Evolutionary conservation across 2,797 vertebrate genomes (phyloP).

Genomic region (Columba guinea): DNA sequence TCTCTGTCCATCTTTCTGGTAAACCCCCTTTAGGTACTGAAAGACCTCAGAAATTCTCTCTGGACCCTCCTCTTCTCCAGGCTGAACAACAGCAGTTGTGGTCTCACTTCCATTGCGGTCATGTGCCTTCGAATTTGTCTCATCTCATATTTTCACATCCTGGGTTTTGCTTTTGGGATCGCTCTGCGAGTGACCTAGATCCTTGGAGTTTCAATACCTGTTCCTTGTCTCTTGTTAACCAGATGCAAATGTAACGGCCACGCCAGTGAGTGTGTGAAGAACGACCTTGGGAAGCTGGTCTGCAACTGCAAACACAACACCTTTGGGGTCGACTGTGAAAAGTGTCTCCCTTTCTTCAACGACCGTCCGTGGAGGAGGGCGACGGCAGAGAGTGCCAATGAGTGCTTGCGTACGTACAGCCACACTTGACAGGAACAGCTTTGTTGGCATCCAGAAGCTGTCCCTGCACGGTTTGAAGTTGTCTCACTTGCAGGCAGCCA

Average conservation of each 20-base stretch:
- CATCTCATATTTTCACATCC: neutral
- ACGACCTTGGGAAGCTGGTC: conserved; percentile 78
- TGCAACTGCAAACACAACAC: conserved; percentile 97
- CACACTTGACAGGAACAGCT: neutral
- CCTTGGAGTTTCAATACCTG: neutral
- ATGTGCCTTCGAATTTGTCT: neutral
- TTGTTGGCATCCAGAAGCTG: neutral
- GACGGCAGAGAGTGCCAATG: conserved; percentile 86
- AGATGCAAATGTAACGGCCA: conserved; percentile 98
- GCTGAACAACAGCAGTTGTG: neutral
- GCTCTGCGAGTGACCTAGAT: neutral
- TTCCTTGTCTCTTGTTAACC: neutral
- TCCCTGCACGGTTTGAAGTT: neutral
- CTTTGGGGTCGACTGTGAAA: conserved; percentile 86
- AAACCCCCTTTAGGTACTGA: neutral
- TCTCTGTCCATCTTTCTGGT: neutral
- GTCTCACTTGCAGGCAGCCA: neutral
- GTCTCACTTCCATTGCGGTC: neutral
- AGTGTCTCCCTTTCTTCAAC: conserved; percentile 92
- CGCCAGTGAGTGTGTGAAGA: conserved; percentile 87
- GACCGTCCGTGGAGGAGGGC: conserved; percentile 95
- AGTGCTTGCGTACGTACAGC: conserved; percentile 89
- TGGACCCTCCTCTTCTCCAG: neutral
- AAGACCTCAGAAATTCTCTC: neutral
- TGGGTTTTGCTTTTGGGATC: neutral